Base-by-base conservation (phyloP, 1,140 invertebrate species). In the Lerema accius region DNA sequence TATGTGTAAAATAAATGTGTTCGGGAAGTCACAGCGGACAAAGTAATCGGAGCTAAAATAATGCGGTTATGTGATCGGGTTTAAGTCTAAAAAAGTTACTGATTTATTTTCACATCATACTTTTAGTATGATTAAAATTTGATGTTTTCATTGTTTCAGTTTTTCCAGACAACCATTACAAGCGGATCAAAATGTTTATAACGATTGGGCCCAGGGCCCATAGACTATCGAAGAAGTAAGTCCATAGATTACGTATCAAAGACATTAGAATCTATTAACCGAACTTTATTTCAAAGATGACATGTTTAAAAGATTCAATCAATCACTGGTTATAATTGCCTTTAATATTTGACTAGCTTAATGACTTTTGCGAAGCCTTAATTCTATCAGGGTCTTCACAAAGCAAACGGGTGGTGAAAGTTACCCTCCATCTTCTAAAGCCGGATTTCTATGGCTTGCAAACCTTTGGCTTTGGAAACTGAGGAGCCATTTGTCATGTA, bases 131-230 rank as follows among this genome's bases (percentile, higher is more conserved):
- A 23, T 23, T 23, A 32, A 32, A 32, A 1, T 7, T 32, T 7
- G 1, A 7, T 32, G 3, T 32, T 10, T 58, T 70, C 55, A 13
- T 82, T 79, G 69, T 84, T 84, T 43, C 84, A 86, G 84, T 78
- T 78, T 67, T 64, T 74, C 69, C 26, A 60, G 46, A 61, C 65
- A 73, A 40, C 49, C 59, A 63, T 32, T 50, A 69, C 19, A 63
- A 63, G 71, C 65, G 67, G 53, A 68, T 63, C 76, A 83, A 73
- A 53, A 86, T 86, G 84, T 75, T 78, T 69, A 73, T 43, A 74
- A 70, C 58, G 45, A 67, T 72, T 75, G 84, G 82, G 82, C 84
- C 76, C 37, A 69, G 67, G 76, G 84, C 82, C 84, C 84, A 76
- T 43, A 56, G 15, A 59, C 63, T 51, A 64, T 35, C 40, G 13